Evolutionary conservation across 35 echinoderm and acorn worm species (phyloP), one percentile per base, ranked within the genome.

Genomic region (Heliocidaris tuberculata): DNA sequence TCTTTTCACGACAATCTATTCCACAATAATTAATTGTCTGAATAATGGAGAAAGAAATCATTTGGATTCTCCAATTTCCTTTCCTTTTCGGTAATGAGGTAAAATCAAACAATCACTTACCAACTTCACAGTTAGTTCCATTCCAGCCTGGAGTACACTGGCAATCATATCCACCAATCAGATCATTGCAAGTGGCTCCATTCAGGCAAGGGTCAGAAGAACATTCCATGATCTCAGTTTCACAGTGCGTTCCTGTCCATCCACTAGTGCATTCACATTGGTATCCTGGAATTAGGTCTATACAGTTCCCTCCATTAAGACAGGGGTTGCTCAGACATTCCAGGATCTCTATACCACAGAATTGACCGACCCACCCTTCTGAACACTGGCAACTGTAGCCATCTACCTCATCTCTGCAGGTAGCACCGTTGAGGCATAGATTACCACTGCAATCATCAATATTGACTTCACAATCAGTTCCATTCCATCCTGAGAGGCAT

Each of bases 261-360:
- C 91, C 91, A 93, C 29, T 13, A 16, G 49, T 48, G 21, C 91
- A 93, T 50, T 50, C 31, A 49, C 91, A 93, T 49, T 50, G 31
- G 50, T 50, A 93, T 21, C 91, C 91, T 52, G n/a, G n/a, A 30
- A 93, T 59, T 13, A 93, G 16, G 9, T 93, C 91, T 30, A 52
- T 31, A 59, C 97, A 98, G 13, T 92, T 94, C 8, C 32, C 97
- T 49, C 93, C 95, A 96, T 98, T 97, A 50, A 90, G 15, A 90
- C 97, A 98, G 2, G 97, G 97, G 35, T 86, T 88, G 85, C 96
- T 96, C 24, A 17, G 50, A 93, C 97, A 98, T 87, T 96, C 97
- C 35, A 92, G 29, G 70, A 93, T 93, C 29, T 93, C 91, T n/a
- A 85, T 86, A 48, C 70, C 85, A 94, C 95, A 96, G 16, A 94